A percentile compares a stretch with the other conserved stretches of the same genome.
Evolutionary conservation across 2,888 invertebrate species (phyloP).

Genomic region (Crossocerus cetratus): DNA sequence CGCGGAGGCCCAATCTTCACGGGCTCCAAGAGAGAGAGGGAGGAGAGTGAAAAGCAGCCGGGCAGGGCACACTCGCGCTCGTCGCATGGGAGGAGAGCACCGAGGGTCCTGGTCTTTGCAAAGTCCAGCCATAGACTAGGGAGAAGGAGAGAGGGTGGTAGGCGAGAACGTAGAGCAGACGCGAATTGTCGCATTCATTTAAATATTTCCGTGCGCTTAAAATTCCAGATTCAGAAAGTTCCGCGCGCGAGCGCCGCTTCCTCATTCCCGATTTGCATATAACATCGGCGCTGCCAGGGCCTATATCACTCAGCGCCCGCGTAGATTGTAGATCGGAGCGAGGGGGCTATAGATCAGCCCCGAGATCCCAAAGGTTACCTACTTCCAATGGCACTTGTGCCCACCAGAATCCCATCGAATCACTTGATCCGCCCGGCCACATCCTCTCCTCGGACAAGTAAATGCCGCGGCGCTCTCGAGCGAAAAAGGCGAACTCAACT

Average conservation of each 20-base stretch:
- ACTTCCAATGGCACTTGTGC: slow-evolving; percentile 40
- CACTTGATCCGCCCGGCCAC: neutral
- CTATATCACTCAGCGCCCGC: slow-evolving; percentile 31
- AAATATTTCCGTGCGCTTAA: slow-evolving; percentile 28
- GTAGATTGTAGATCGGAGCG: slow-evolving; percentile 52
- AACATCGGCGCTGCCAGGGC: slow-evolving; percentile 38
- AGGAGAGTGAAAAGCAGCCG: neutral
- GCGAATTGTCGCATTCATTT: slow-evolving; percentile 15
- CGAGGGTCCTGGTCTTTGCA: neutral
- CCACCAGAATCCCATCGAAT: slow-evolving; percentile 19
- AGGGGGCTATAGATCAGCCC: slow-evolving; percentile 44
- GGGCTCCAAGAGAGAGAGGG: no score
- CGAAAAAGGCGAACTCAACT: neutral
- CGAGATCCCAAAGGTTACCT: slow-evolving; percentile 52
- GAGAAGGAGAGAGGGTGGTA: neutral
- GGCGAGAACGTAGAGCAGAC: neutral
- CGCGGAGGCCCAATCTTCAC: neutral
- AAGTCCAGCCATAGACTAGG: neutral
- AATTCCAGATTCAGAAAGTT: slow-evolving; percentile 40
- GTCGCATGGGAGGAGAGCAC: neutral
- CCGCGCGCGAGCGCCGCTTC: slow-evolving; percentile 29
- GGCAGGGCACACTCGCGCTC: no score
- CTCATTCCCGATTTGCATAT: slow-evolving; percentile 54
- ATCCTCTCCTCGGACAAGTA: neutral
- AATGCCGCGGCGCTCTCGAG: neutral